Evolutionary conservation across 2,113 vertebrate genomes (phyloP), one percentile per base, ranked within the genome.

Genomic region (Petrocephalus zakoni): DNA sequence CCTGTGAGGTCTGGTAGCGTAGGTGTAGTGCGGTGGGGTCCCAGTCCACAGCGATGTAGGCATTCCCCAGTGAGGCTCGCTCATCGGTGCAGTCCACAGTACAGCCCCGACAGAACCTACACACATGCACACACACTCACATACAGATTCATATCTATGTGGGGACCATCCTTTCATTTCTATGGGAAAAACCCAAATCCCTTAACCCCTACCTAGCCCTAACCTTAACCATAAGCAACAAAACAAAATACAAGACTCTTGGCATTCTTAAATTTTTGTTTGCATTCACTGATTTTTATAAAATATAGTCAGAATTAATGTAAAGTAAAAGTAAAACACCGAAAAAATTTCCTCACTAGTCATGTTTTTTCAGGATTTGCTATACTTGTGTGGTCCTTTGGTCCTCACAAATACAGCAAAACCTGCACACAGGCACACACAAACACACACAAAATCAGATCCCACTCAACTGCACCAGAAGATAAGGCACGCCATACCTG

Each of bases 41-140:
- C 98, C 98, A 99, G 94, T 99, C 98, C 19, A 99, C 97, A 13
- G 98, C 98, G n/a, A 99, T 98, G 88, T 95, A 99, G 51, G 97
- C 97, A 17, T 96, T 99, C 81, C 97, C 98, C 68, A 99, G 95
- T 47, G 95, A 96, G 2, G 97, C 97, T 90, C 96, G 94, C 17
- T 99, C 97, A 90, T 99, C 98, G 0, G 95, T 92, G 93, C 98
- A 99, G 87, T 98, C 97, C 53, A 99, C 96, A 84, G 95, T 96
- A 84, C 98, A 99, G 88, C 98, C 98, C 89, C 97, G 94, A 91
- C 98, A 99, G 95, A 99, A 99, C 87, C 98, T 99, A 93, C 87
- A 9, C 29, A 58, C 83, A 90, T 58, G 81, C 8, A 22, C 11
- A 87, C 58, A 83, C 15, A 17, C 0, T n/a, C 5, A 42, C 42